Evolutionary conservation across 2,113 vertebrate genomes (phyloP).

Genomic region (Tachuris rubrigastra): DNA sequence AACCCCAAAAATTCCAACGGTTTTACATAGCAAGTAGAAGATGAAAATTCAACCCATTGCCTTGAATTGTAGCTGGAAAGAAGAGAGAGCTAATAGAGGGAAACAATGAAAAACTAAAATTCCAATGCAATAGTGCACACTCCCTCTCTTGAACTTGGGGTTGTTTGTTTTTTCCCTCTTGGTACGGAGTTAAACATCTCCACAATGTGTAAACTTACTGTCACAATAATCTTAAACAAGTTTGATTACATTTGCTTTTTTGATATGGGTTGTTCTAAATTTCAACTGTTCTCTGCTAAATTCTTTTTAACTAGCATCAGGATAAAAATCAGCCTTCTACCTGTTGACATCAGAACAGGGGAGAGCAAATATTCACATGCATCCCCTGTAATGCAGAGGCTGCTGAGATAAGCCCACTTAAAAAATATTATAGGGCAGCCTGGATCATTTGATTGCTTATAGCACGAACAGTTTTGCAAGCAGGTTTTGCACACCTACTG

Average conservation of each 20-base stretch:
- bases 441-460: neutral
- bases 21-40: neutral
- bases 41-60: neutral
- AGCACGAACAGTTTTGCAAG: neutral
- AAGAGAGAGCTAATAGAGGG: neutral
- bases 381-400: neutral
- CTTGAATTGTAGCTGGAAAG: neutral
- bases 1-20: neutral
- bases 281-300: neutral
- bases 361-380: neutral
- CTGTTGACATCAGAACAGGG: neutral
- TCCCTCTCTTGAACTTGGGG: neutral
- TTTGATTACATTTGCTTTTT: slow-evolving; percentile 42
- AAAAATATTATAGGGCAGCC: neutral
- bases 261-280: slow-evolving; percentile 14
- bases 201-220: slow-evolving; percentile 16
- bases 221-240: slow-evolving; percentile 41
- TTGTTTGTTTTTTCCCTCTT: neutral
- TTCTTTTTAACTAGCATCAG: slow-evolving; percentile 19
- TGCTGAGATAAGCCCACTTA: neutral
- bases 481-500: neutral
- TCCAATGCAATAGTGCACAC: neutral
- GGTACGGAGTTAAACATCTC: slow-evolving; percentile 13
- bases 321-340: slow-evolving; percentile 20
- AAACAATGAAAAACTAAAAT: slow-evolving; percentile 28